phyloP scores from a whole-genome alignment of 2,113 vertebrate genomes.

The Xenopus laevis region DNA sequence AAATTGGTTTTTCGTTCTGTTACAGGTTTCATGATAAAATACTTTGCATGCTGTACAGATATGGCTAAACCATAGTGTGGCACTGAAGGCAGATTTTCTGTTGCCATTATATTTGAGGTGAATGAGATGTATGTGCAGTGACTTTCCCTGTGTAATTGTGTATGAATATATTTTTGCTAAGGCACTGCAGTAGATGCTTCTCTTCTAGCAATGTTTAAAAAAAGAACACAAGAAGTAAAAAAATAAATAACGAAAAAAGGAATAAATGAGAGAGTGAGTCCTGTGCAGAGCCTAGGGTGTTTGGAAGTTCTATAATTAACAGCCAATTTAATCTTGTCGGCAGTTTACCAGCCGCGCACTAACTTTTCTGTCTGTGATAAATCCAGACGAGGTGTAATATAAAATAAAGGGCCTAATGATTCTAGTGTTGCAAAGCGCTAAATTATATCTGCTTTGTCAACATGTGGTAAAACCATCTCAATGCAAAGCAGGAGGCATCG shows the following conservation, averaged over 20 bases:
- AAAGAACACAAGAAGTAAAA: background rate
- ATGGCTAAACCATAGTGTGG: too few relatives aligned
- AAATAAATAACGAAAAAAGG: constrained; percentile 17
- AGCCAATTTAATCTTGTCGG: constrained; percentile 34
- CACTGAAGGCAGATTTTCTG: too few relatives aligned
- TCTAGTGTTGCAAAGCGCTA: constrained; percentile 24
- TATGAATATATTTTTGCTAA: background rate
- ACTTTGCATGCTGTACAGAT: too few relatives aligned
- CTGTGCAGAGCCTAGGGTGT: constrained; percentile 25
- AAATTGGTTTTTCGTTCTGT: too few relatives aligned
- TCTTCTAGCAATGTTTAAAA: background rate
- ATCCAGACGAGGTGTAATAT: constrained; percentile 40
- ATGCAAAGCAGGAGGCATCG: constrained; percentile 1
- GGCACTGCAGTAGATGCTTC: background rate
- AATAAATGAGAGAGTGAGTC: constrained; percentile 8
- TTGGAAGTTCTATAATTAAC: constrained; percentile 41
- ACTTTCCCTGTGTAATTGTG: background rate
- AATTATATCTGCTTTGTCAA: constrained; percentile 39
- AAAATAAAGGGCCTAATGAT: constrained; percentile 38
- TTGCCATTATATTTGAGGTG: too few relatives aligned
- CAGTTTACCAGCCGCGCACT: constrained; percentile 30
- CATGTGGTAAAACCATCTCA: constrained; percentile 21
- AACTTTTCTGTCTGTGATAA: constrained; percentile 33
- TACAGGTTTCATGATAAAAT: too few relatives aligned
- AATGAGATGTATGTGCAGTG: too few relatives aligned